Base-by-base conservation (phyloP, 2,113 vertebrate species). In the Corythornis madagascariensis region DNA sequence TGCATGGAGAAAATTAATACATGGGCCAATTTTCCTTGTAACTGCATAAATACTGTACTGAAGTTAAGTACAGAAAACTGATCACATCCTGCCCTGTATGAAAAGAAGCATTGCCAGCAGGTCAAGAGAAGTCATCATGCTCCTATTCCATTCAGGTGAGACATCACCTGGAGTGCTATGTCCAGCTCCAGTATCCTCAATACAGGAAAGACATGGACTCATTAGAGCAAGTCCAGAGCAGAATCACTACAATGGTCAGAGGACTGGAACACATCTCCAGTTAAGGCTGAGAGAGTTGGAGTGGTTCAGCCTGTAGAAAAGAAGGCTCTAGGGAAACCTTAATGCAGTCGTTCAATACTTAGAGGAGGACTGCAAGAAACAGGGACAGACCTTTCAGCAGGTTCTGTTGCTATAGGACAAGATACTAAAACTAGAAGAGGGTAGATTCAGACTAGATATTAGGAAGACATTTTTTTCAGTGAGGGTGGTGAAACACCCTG, bases 41-140 rank as follows among this genome's bases (percentile, higher is more conserved):
- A 47, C 13, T n/a, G 9, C 26, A 81, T 19, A 65, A 83, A 94
- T 55, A 83, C 17, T 13, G 13, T 26, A 50, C 19, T 71, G 28
- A 29, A 59, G 20, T 16, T 16, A 60, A 47, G n/a, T 48, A 61
- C 29, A n/a, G 8, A 80, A 28, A 10, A n/a, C 10, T 43, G 70
- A 11, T 7, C 0, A 0, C 31, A 3, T 19, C 4, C 14, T 35
- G 18, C 13, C 9, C 31, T 70, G n/a, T 18, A 78, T 20, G 14
- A 45, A 56, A 4, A 78, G 20, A 3, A 50, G 13, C 0, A 0
- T 13, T 8, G 31, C 1, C 33, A 73, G 55, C 31, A 52, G 28
- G 24, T 11, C 1, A 1, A 52, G 16, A 28, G 11, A 92, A 4
- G 13, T 4, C 20, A 71, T 79, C 61, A 7, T 65, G 2, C 18